These are phyloP conservation scores for Conomelus anceps DNA, from an alignment of 2,888 invertebrate species.

Conservation along the genomic window DNA sequence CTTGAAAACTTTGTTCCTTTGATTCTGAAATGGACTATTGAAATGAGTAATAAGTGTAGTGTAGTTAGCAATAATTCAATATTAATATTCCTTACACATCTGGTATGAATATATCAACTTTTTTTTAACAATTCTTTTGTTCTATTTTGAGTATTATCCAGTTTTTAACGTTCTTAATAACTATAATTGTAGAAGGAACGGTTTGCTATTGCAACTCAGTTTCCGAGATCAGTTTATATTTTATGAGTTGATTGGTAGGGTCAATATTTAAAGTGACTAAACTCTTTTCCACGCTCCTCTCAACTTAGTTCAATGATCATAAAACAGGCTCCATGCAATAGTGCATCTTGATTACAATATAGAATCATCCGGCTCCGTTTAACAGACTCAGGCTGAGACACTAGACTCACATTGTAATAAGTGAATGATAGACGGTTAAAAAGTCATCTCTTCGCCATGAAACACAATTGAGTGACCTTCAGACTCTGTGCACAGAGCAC, in stretches of 20 bases:
- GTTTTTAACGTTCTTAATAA: no score
- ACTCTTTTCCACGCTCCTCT: not conserved
- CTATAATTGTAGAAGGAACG: not conserved
- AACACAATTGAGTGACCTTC: not conserved
- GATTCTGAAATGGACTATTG: no score
- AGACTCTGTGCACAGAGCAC: no score
- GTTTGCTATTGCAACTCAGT: not conserved
- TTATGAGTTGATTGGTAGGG: not conserved
- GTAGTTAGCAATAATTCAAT: no score
- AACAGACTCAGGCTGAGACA: not conserved
- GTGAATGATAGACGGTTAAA: not conserved
- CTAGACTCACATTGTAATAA: not conserved
- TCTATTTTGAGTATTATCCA: no score
- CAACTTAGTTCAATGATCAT: not conserved
- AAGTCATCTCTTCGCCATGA: not conserved
- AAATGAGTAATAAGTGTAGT: no score
- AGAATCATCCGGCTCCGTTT: not conserved
- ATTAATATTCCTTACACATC: not conserved
- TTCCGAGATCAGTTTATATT: not conserved
- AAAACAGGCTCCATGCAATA: not conserved
- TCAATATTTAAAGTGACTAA: not conserved
- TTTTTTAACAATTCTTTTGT: no score
- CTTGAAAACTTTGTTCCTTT: not conserved
- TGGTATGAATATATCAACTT: no score
- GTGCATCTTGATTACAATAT: not conserved